A percentile compares a stretch with the other conserved stretches of the same genome.
Evolutionary conservation across 2,113 vertebrate species (phyloP).

Genomic region (Heterotis niloticus): DNA sequence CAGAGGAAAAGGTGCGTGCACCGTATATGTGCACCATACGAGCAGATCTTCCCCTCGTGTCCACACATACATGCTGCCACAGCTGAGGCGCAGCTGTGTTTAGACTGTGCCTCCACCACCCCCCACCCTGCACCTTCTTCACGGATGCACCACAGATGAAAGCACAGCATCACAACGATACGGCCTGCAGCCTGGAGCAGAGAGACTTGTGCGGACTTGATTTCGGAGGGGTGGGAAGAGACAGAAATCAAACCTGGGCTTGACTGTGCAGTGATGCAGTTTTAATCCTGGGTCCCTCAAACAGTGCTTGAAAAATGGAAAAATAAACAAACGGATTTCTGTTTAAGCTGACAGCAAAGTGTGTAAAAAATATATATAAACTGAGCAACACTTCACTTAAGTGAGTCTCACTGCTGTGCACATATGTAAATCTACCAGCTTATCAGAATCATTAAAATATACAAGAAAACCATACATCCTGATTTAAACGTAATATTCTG

Average conservation of each 20-base stretch:
- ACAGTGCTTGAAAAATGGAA: neutral
- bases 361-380: too few species aligned
- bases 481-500: too few species aligned
- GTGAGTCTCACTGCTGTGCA: neutral
- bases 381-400: too few species aligned
- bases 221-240: neutral
- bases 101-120: constrained; percentile 47
- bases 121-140: constrained; percentile 14
- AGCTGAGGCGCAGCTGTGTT: constrained; percentile 67
- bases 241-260: neutral
- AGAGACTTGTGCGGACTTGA: neutral
- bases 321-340: neutral
- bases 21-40: constrained; percentile 34
- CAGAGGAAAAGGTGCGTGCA: constrained; percentile 32
- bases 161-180: constrained; percentile 29
- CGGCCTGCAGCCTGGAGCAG: neutral
- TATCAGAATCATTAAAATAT: neutral
- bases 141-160: constrained; percentile 46
- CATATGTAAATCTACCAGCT: neutral
- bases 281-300: neutral
- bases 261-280: too few species aligned
- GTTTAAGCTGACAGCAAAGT: neutral
- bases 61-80: constrained; percentile 57
- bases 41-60: constrained; percentile 45
- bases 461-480: too few species aligned